Percentiles rank a stretch among this genome's conserved stretches.
Evolutionary conservation across 2,797 vertebrate genomes (phyloP).

Genomic region (Scolopax bukidnonensis): DNA sequence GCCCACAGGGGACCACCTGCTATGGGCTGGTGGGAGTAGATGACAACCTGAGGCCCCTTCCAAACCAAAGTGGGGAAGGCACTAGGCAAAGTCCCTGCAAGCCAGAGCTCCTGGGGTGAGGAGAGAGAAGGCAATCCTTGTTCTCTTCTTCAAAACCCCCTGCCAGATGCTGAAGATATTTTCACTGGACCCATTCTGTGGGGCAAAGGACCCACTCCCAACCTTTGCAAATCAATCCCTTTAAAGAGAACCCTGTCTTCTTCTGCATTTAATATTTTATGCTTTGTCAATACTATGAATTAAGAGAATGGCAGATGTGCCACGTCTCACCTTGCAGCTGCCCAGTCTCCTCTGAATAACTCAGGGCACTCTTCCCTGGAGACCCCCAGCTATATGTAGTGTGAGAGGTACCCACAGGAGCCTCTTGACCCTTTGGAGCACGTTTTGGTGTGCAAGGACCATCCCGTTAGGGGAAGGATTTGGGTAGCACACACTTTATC

Average conservation of each 20-base stretch:
- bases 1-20: background rate
- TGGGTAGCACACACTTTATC: background rate
- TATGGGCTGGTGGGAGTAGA: background rate
- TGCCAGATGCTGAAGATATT: background rate
- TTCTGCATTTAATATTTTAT: background rate
- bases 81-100: background rate
- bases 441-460: background rate
- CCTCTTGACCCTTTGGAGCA: background rate
- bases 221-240: background rate
- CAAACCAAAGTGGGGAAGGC: background rate
- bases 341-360: background rate
- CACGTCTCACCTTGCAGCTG: background rate
- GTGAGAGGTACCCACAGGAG: background rate
- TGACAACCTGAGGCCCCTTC: background rate
- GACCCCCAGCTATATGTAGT: fast-evolving
- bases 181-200: background rate
- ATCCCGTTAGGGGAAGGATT: background rate
- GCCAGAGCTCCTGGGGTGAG: fast-evolving
- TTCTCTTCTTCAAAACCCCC: background rate
- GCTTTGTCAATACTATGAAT: background rate
- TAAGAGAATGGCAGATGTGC: background rate
- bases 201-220: fast-evolving
- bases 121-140: background rate
- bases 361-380: background rate
- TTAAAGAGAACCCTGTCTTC: background rate